These are phyloP conservation scores for Propithecus perrieri DNA, from an alignment of 2,797 vertebrate genomes.

Conservation along the genomic window DNA sequence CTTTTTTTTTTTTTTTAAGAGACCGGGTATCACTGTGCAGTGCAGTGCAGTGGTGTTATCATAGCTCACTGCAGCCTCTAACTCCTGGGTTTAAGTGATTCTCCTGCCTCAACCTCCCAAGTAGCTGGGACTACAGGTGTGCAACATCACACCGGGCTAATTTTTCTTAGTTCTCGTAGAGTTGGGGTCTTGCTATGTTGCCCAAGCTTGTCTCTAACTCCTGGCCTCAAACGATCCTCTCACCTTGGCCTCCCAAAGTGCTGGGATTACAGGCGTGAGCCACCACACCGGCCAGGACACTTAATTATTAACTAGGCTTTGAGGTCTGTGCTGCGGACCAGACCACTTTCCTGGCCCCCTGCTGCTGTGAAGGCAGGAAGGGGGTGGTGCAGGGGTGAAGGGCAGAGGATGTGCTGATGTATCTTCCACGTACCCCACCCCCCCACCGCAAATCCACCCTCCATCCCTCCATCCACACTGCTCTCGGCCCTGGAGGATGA, in stretches of 20 bases:
- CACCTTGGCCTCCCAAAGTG: not conserved
- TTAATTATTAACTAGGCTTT: not conserved
- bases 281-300: not conserved
- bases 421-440: rapidly evolving
- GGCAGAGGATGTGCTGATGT: not conserved
- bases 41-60: not conserved
- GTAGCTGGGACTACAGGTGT: not conserved
- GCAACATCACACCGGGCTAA: not conserved
- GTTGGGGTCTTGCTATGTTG: not conserved
- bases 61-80: not conserved
- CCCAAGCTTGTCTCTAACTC: not conserved
- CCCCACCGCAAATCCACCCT: not conserved
- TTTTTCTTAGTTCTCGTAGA: not conserved
- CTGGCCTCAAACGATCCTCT: not conserved
- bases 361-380: not conserved
- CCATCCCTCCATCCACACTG: not conserved
- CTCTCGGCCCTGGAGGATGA: not conserved
- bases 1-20: not conserved
- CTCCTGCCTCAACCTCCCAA: not conserved
- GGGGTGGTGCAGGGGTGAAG: not conserved
- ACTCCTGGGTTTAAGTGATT: not conserved
- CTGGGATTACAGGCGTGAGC: not conserved
- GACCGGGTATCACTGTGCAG: not conserved
- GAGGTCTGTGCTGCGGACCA: not conserved
- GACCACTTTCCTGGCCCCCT: not conserved